Conservation (phyloP, 2,797 vertebrate genomes). For the Lithobates sylvaticus region DNA sequence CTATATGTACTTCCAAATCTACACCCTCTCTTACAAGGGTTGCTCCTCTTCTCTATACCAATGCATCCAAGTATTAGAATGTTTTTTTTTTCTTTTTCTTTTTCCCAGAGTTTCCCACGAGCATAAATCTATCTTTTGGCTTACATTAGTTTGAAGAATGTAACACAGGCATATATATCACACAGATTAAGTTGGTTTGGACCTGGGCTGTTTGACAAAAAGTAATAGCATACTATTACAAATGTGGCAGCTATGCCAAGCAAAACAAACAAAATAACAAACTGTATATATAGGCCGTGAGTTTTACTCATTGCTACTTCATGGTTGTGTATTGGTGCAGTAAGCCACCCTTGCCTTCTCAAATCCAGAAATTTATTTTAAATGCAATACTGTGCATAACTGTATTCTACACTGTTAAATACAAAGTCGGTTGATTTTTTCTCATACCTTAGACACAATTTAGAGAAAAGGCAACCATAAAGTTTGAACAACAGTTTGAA, state of each 20-base stretch:
- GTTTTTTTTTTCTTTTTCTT: too few species aligned
- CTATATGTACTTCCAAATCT: too few species aligned
- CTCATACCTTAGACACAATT: neutral
- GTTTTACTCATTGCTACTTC: slow-evolving; percentile 7
- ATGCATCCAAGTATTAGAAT: too few species aligned
- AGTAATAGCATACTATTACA: neutral
- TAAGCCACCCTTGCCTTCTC: neutral
- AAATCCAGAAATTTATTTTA: too few species aligned
- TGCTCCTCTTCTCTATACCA: too few species aligned
- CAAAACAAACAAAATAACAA: slow-evolving; percentile 31
- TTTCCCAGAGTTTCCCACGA: too few species aligned
- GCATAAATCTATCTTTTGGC: too few species aligned
- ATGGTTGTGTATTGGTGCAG: neutral
- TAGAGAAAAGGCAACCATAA: too few species aligned
- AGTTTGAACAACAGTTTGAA: too few species aligned
- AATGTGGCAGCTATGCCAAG: slow-evolving; percentile 23
- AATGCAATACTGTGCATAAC: neutral
- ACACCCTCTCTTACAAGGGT: too few species aligned
- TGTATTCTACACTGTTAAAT: neutral
- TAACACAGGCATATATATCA: slow-evolving; percentile 12
- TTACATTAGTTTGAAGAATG: slow-evolving; percentile 6
- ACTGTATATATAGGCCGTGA: neutral
- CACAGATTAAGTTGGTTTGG: slow-evolving; percentile 32
- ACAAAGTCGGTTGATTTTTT: neutral
- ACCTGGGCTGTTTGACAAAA: slow-evolving; percentile 12